phyloP scores from a whole-genome alignment of 2,113 vertebrate genomes.

The Malurus cyaneus region DNA sequence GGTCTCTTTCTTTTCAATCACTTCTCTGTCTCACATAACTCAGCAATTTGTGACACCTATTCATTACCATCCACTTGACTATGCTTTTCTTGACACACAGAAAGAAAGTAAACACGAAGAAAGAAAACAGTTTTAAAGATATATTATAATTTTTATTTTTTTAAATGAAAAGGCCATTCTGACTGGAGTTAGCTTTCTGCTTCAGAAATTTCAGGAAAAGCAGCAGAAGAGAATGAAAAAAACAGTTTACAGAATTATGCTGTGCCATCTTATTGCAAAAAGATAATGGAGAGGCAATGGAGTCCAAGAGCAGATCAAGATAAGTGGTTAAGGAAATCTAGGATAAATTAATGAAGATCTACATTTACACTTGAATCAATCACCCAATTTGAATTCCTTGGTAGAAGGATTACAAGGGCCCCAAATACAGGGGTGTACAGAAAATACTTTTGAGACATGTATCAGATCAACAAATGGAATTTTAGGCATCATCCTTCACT shows the following conservation, averaged over 20 bases:
- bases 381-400: neutral
- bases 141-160: neutral
- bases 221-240: neutral
- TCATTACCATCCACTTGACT: neutral
- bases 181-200: neutral
- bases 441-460: neutral
- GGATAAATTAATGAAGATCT: neutral
- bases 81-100: neutral
- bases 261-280: neutral
- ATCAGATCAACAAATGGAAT: neutral
- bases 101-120: neutral
- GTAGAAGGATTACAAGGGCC: neutral
- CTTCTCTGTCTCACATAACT: neutral
- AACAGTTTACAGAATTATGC: neutral
- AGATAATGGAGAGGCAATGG: rapidly evolving
- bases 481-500: neutral
- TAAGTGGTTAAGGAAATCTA: neutral
- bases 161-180: neutral
- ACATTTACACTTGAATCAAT: neutral
- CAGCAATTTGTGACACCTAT: neutral
- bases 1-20: neutral
- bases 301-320: neutral
- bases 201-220: neutral
- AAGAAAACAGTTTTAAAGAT: neutral
- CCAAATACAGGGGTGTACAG: neutral